phyloP scores from a whole-genome alignment of 2,888 invertebrate species.

The Mermis nigrescens region DNA sequence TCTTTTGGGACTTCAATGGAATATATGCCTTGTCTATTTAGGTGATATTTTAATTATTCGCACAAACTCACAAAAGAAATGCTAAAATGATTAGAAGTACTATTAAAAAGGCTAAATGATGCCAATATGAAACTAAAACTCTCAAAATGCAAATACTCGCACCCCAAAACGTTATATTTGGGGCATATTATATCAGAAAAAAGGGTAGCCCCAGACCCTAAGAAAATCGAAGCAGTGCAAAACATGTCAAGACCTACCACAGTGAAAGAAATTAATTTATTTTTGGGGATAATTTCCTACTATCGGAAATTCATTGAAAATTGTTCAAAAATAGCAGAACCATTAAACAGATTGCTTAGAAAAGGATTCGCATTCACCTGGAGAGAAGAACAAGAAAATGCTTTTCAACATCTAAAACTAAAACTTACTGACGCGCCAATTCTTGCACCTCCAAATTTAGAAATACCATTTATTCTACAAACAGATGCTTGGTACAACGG shows the following conservation, averaged over 20 bases:
- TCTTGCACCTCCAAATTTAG: slow-evolving; percentile 16
- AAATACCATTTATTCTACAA: too few species aligned
- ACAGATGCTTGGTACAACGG: slow-evolving; percentile 22
- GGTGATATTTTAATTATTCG: too few species aligned
- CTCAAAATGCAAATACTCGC: background rate
- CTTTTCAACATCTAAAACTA: too few species aligned
- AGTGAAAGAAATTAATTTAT: slow-evolving; percentile 13
- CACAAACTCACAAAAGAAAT: background rate
- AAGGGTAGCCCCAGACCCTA: too few species aligned
- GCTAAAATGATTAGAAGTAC: background rate
- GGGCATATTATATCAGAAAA: background rate
- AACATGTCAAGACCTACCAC: background rate
- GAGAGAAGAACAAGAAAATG: too few species aligned
- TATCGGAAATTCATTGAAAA: too few species aligned
- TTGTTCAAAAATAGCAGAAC: too few species aligned
- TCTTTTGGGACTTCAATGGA: too few species aligned
- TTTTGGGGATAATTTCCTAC: slow-evolving; percentile 17
- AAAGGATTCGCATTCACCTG: too few species aligned
- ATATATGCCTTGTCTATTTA: background rate
- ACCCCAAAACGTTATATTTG: background rate
- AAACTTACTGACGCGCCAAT: slow-evolving; percentile 14
- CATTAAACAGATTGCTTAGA: too few species aligned
- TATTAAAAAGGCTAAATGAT: background rate
- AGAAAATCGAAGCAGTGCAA: background rate
- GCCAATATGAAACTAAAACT: too few species aligned